Base-by-base conservation (phyloP, 2,888 invertebrate species). In the Agonopterix alstromeriana region DNA sequence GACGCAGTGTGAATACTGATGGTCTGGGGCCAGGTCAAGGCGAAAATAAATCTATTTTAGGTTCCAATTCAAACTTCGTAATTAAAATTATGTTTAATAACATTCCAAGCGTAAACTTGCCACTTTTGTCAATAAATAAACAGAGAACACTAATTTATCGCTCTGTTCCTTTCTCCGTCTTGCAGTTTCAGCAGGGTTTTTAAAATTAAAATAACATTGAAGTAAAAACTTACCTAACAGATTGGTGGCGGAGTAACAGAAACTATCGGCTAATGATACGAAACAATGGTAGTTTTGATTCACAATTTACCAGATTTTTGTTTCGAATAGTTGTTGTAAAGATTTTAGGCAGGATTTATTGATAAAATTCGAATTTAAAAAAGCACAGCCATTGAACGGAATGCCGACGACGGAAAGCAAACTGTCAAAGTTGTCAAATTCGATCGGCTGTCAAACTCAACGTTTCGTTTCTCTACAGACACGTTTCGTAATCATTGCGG, bases 11-110 rank as follows among this genome's bases (percentile, higher is more conserved):
- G 66, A 70, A 74, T 74, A 62, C 58, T 73, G 73, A 74, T 75
- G 70, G 69, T 66, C 54, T 57, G 52, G 35, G 57, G 67, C 60
- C 70, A 75, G 83, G 82, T 82, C 83, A 82, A 82, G 81, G 80
- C 61, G 56, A 55, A 53, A 57, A 66, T 63, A 63, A 61, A 57
- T 69, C 67, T 73, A 77, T 77, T 81, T 75, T 64, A 63, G 60
- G 63, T 54, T 41, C 47, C 38, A 36, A 43, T 17, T 11, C 8
- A 42, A 10, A 36, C n/a, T 35, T 12, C 35, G 36, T 12, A 9
- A 38, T 38, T 10, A 12, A 12, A 17, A 45, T 38, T 10, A 38
- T 17, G 35, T 35, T 47, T 46, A n/a, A 8, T 42, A n/a, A 41
- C 5, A 40, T 41, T 10, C 8, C 27, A 41, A 8, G 8, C 8